Evolutionary conservation across 2,797 vertebrate species (phyloP), one percentile per base, ranked within the genome.

Genomic region (Hemibagrus guttatus): DNA sequence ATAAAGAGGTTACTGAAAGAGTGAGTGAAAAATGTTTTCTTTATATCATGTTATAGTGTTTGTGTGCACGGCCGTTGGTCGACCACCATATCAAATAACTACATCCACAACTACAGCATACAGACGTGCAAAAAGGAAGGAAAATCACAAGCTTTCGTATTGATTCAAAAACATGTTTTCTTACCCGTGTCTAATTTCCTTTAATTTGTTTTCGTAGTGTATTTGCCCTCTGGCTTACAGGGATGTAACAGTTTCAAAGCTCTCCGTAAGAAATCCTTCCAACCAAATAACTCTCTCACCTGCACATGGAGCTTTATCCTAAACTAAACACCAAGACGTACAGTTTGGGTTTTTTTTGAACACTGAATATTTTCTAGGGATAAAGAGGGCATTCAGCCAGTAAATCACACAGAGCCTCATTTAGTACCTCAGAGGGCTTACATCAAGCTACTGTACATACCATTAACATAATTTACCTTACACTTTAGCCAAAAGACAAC

Each of bases 101-200:
- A 56, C 46, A 61, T 86, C 11, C 56, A 39, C 31, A 58, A 78
- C 28, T 59, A 14, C 31, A 78, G 14, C 63, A 69, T 42, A 61
- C 35, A 35, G 13, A 23, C 35, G 69, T 54, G 71, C 13, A 58
- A 54, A 35, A 56, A 71, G 49, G 11, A 71, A 42, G 75, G 4
- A 31, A 87, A 82, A 88, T 78, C 42, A 54, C 85, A 84, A 75
- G 72, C 74, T 72, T 81, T 84, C 75, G 64, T 61, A 71, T 85
- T 80, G 85, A 71, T 81, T 31, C 39, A 83, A 84, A 85, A 84
- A 82, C 79, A 81, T 83, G 82, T 61, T 90, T 89, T 89, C 84
- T 83, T 86, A 84, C 74, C 84, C 56, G 4, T n/a, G 88, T 84
- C 78, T 87, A 79, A 85, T 89, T 88, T 85, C 85, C 81, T 89